These are phyloP conservation scores for Drosophila simulans DNA, from an alignment of 1,140 invertebrate genomes.

Conservation along the genomic window DNA sequence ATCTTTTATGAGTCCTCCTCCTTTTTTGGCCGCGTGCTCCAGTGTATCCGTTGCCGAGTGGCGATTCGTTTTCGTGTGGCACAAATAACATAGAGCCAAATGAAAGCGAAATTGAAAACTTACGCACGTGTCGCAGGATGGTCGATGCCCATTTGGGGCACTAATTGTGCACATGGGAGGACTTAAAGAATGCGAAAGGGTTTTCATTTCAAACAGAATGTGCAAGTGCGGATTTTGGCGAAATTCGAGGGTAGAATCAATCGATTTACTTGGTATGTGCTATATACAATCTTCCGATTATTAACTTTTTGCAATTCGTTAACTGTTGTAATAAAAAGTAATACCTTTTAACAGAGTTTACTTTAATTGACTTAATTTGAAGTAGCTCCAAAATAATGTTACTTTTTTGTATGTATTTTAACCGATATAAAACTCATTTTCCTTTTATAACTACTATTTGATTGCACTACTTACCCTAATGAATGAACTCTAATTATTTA, in stretches of 20 bases:
- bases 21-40: constrained; percentile 18
- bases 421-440: too few relatives aligned
- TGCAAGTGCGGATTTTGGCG: constrained; percentile 18
- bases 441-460: not conserved
- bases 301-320: too few relatives aligned
- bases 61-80: constrained; percentile 7
- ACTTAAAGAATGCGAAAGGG: constrained; percentile 44
- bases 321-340: too few relatives aligned
- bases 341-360: too few relatives aligned
- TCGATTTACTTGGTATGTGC: not conserved
- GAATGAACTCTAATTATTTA: constrained; percentile 27
- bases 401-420: too few relatives aligned
- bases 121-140: constrained; percentile 68
- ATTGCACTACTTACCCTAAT: not conserved
- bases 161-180: constrained; percentile 76
- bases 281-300: not conserved
- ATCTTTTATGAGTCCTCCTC: constrained; percentile 69
- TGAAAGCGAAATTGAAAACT: constrained; percentile 74
- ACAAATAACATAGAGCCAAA: constrained; percentile 34
- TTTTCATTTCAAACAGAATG: constrained; percentile 30
- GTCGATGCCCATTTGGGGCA: constrained; percentile 57
- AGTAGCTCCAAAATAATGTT: not conserved
- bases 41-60: constrained; percentile 39
- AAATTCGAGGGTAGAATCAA: too few relatives aligned
- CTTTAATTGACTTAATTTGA: too few relatives aligned